Evolutionary conservation across 2,888 invertebrate species (phyloP).

Genomic region (Meiosimyza decipiens): DNA sequence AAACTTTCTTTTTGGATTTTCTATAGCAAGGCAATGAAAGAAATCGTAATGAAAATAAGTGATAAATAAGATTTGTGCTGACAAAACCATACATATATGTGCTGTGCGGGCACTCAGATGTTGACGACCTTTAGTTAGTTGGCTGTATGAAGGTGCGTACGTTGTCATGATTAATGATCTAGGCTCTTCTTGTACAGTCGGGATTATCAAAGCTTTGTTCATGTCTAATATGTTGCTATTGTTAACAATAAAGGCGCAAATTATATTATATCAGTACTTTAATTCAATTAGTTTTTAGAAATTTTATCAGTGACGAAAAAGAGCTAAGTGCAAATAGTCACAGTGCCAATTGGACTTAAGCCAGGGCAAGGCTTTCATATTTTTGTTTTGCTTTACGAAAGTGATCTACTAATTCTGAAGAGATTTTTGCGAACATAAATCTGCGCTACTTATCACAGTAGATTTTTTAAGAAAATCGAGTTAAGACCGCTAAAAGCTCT

Average conservation of each 20-base stretch:
- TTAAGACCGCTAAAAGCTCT: too few relatives aligned
- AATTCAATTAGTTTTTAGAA: too few relatives aligned
- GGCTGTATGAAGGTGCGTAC: background rate
- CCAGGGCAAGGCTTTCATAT: too few relatives aligned
- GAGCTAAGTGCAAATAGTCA: too few relatives aligned
- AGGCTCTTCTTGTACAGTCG: background rate
- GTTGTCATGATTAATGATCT: slow-evolving; percentile 3
- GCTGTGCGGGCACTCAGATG: background rate
- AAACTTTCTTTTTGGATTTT: background rate
- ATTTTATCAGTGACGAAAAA: too few relatives aligned
- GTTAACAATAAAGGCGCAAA: background rate
- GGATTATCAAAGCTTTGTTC: background rate
- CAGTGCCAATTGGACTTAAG: too few relatives aligned
- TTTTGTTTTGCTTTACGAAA: too few relatives aligned
- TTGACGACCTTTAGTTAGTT: background rate
- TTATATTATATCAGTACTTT: too few relatives aligned
- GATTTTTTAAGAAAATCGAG: too few relatives aligned
- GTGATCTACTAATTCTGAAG: too few relatives aligned
- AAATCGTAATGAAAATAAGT: slow-evolving; percentile 18
- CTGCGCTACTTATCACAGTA: too few relatives aligned
- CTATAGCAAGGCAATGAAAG: background rate
- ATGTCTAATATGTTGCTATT: background rate
- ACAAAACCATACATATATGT: slow-evolving; percentile 6
- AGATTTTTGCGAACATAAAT: too few relatives aligned
- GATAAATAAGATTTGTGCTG: slow-evolving; percentile 30